Base-by-base conservation (phyloP, 2,797 vertebrate species). In the Trichosurus vulpecula region DNA sequence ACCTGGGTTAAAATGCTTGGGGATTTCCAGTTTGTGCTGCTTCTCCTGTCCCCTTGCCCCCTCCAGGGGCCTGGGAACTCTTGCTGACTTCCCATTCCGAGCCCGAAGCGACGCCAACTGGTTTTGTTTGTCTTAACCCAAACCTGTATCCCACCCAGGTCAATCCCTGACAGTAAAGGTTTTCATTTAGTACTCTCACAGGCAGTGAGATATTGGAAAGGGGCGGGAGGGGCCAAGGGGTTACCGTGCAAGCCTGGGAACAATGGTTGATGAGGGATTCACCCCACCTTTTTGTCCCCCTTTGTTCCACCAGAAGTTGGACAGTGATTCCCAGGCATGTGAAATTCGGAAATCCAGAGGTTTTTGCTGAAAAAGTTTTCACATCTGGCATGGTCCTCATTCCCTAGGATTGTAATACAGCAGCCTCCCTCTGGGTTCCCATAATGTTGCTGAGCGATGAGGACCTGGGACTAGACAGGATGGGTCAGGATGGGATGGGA, bases 231-330 rank as follows among this genome's bases (percentile, higher is more conserved):
- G 96, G 97, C 96, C 6, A 54, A 95, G 96, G 96, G 97, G 97
- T 98, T 98, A 98, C 96, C 89, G 9, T 95, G 97, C 97, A 96
- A 95, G 93, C 96, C 93, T 0, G 97, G 98, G 98, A 98, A 99
- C 98, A 99, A 98, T 98, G 93, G 90, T 54, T 92, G 30, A 92
- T 94, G 96, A 92, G 96, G 96, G 97, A 97, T 96, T 96, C 97
- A 97, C 98, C 98, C 98, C 98, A 98, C 98, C 98, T 97, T 97
- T 98, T 98, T 98, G 98, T 98, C 98, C 98, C 98, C 98, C 97
- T 97, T 98, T 98, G 90, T 96, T 96, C 94, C 94, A 95, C 91
- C 97, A 98, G 97, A 98, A 97, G 95, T 97, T 97, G 96, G 93
- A 97, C 97, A 95, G 92, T 95, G 96, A 96, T 97, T 98, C 97